Base-by-base conservation (phyloP, 2,113 vertebrate species). In the Reinhardtius hippoglossoides region DNA sequence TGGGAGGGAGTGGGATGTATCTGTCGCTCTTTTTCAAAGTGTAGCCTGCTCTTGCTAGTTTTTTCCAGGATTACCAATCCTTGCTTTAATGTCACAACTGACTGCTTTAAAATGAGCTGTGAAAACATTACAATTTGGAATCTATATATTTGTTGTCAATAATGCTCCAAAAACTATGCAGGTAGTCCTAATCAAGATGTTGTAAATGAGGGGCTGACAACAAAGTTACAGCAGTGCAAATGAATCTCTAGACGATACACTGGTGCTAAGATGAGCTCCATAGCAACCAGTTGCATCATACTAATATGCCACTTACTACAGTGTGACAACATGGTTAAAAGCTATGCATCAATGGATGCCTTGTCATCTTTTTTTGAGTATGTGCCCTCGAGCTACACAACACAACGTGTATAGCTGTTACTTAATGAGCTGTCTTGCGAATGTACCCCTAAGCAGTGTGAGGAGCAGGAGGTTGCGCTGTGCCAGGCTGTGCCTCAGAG, bases 371-470 rank as follows among this genome's bases (percentile, higher is more conserved):
- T 73, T 74, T 68, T 63, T 57, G 54, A 66, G 37, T 78, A 78
- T 21, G 56, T 74, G 78, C 81, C 86, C 78, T 74, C 1, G 7
- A 64, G 86, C 82, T 44, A 67, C 66, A 71, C 16, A 59, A 70
- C 72, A 82, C 67, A 59, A 71, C 24, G 44, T 54, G 71, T 59
- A 27, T 61, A 58, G 75, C 57, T 80, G 86, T 74, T 85, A 77
- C 75, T 88, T 89, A 91, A 93, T 88, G 89, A 91, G 87, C 56
- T 78, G 79, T 76, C 78, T 89, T 83, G 81, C 75, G 69, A 90
- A 75, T 37, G 72, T 90, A 99, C 98, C 97, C 96, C 95, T 94
- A 85, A 98, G 93, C 14, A 99, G 87, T 16, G 91, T 77, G 75
- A 95, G 94, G 69, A 99, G 92, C 61, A 97, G 81, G 72, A 92